Evolutionary conservation across 30 jellyfish, hydroid and myxozoan genomes (phyloP).

Genomic region (Pseudorhiza aurosa): DNA sequence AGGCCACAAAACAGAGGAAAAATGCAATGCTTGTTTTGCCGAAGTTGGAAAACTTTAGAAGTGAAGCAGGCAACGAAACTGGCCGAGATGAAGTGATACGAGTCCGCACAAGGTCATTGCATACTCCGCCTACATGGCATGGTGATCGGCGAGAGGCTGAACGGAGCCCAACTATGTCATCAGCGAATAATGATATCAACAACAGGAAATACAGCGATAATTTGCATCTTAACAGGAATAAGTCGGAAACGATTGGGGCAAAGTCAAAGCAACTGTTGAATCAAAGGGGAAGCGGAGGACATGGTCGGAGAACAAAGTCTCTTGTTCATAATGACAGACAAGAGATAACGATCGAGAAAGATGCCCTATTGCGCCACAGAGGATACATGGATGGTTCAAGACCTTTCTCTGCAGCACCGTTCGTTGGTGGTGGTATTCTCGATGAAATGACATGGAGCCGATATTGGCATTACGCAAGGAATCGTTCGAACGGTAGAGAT

Average conservation of each 20-base stretch:
- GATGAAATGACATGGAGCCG: conserved; percentile 40
- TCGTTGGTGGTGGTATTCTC: background rate
- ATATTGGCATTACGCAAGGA: conserved; percentile 17
- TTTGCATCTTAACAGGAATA: background rate
- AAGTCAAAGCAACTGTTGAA: background rate
- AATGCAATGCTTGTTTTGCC: background rate
- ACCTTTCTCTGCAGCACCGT: background rate
- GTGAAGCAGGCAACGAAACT: background rate
- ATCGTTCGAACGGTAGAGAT: background rate
- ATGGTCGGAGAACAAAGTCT: background rate
- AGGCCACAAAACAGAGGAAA: conserved; percentile 9
- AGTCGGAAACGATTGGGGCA: background rate
- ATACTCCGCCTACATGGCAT: conserved; percentile 14
- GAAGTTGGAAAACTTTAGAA: background rate
- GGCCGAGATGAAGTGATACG: background rate
- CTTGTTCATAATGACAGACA: conserved; percentile 1
- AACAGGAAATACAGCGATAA: conserved; percentile 14
- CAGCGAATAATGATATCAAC: background rate
- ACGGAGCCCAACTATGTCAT: background rate
- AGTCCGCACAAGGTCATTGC: background rate
- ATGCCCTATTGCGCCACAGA: background rate
- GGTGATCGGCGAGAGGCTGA: background rate
- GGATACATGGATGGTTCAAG: background rate
- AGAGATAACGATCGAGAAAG: background rate
- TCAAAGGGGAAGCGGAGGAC: background rate